A percentile compares a stretch with the other conserved stretches of the same genome.
phyloP scores from a whole-genome alignment of 2,888 invertebrate genomes.

The Catocala sponsa region DNA sequence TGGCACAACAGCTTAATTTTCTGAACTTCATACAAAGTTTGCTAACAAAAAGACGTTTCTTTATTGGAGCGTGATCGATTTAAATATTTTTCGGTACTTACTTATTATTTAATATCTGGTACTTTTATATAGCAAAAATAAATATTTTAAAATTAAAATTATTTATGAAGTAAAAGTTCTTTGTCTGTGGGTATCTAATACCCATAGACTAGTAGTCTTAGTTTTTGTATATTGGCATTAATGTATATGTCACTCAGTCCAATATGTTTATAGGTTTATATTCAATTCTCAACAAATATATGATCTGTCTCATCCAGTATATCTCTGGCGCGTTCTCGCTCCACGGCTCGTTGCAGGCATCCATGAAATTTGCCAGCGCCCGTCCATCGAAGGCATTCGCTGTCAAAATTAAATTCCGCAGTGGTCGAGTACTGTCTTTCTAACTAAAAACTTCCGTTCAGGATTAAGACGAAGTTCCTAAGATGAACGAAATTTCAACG shows the following conservation, averaged over 20 bases:
- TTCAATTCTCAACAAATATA: neutral
- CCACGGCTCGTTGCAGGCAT: conserved; percentile 44
- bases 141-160: no score
- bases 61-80: no score
- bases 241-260: no score
- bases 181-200: no score
- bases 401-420: conserved; percentile 50
- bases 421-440: conserved; percentile 24
- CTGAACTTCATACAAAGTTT: neutral
- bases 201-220: no score
- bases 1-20: neutral
- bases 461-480: conserved; percentile 25
- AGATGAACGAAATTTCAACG: conserved; percentile 13
- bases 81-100: no score
- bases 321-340: neutral
- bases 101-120: no score
- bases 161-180: no score
- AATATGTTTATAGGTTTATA: no score
- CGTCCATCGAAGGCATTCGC: conserved; percentile 37
- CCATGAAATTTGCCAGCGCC: conserved; percentile 56
- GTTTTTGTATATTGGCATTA: no score
- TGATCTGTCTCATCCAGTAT: conserved; percentile 30
- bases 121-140: no score
- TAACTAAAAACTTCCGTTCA: conserved; percentile 20
- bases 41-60: no score